phyloP scores from a whole-genome alignment of 1,140 invertebrate species.

The Pygmarrhopalites habei region DNA sequence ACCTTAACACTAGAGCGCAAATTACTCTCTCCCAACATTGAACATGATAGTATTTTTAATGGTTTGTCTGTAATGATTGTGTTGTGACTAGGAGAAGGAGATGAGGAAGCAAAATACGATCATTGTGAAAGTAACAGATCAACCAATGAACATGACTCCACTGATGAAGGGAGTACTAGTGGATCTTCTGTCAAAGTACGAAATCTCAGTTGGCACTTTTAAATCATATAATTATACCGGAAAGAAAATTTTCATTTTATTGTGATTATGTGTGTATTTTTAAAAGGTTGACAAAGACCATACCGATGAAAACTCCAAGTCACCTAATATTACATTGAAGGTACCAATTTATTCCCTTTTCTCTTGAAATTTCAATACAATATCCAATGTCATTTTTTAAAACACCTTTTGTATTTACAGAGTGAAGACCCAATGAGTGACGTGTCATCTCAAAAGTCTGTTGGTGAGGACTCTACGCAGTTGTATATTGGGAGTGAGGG shows the following conservation, averaged over 20 bases:
- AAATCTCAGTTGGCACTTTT: neutral
- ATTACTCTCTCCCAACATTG: too few species aligned
- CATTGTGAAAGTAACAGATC: constrained; percentile 18
- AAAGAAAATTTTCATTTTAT: too few species aligned
- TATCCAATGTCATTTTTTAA: too few species aligned
- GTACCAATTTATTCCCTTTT: too few species aligned
- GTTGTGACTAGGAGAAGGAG: too few species aligned
- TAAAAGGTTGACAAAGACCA: too few species aligned
- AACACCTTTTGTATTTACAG: constrained; percentile 9
- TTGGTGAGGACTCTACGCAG: constrained; percentile 30
- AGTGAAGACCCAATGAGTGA: constrained; percentile 38
- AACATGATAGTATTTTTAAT: too few species aligned
- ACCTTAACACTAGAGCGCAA: too few species aligned
- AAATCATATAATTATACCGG: too few species aligned
- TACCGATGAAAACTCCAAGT: constrained; percentile 35
- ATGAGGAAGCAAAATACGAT: constrained; percentile 11
- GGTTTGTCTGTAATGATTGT: too few species aligned
- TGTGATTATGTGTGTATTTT: too few species aligned
- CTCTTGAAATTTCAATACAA: neutral
- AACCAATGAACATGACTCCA: constrained; percentile 26
- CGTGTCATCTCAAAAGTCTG: constrained; percentile 36
- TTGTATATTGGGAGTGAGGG: constrained; percentile 35
- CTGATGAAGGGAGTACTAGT: constrained; percentile 33
- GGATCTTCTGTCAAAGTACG: constrained; percentile 32
- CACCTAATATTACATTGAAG: constrained; percentile 33